Evolutionary conservation across 2,888 invertebrate species (phyloP).

Genomic region (Phortica magna): DNA sequence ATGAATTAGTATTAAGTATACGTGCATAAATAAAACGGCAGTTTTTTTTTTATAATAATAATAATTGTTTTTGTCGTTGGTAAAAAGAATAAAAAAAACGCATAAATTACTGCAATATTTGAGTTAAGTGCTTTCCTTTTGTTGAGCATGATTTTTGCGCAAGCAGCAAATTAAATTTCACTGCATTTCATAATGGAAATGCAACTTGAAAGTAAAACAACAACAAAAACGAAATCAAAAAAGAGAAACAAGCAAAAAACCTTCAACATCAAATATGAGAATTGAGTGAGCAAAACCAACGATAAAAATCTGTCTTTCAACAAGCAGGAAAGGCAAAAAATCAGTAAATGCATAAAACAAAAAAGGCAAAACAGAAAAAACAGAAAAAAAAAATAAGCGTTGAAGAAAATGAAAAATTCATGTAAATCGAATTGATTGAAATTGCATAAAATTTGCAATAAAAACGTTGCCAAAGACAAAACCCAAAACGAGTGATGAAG

Average conservation of each 20-base stretch:
- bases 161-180: slow-evolving; percentile 16
- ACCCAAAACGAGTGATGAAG: neutral
- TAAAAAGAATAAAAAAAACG: neutral
- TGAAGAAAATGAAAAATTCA: slow-evolving; percentile 58
- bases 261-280: no score
- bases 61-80: neutral
- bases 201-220: neutral
- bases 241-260: no score
- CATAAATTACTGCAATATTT: slow-evolving; percentile 15
- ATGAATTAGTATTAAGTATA: neutral
- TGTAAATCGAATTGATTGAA: slow-evolving; percentile 71
- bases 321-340: slow-evolving; percentile 20
- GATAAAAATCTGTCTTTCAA: neutral
- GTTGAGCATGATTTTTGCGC: slow-evolving; percentile 1
- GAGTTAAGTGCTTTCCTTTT: neutral
- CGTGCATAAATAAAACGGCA: neutral
- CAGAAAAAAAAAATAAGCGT: slow-evolving; percentile 17
- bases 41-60: neutral
- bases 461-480: slow-evolving; percentile 32
- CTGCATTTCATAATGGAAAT: neutral
- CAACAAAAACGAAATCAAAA: slow-evolving; percentile 6
- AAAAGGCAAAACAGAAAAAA: neutral
- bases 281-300: neutral
- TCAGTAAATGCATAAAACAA: slow-evolving; percentile 19
- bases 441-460: slow-evolving; percentile 63